Evolutionary conservation across 2,888 invertebrate genomes (phyloP), one percentile per base, ranked within the genome.

Genomic region (Leptopilina syphax): DNA sequence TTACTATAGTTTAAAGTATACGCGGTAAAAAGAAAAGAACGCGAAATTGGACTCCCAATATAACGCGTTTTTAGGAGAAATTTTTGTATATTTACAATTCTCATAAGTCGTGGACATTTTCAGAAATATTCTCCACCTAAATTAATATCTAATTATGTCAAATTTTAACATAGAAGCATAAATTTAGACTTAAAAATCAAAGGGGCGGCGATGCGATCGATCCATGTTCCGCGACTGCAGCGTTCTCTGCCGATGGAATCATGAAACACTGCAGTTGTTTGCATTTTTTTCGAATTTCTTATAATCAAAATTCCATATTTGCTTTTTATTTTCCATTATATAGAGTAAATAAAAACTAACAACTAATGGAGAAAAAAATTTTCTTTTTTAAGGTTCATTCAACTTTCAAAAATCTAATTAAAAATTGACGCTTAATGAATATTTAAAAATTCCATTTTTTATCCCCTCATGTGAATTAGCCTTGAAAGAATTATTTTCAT

Each of bases 11-110:
- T 90, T 91, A 91, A 89, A 91, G 90, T 90, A 90, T 91, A 86
- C 90, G 91, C 90, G 90, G 90, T 90, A 91, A 91, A 91, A 91
- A 91, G 90, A 91, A 91, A 90, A 91, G 90, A 91, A 90, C 85
- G 85, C 79, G 73, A 84, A 84, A 80, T 83, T 79, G 76, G 87
- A 83, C 83, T 88, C 78, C 18, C n/a, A 65, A 50, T 67, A 77
- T 77, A 84, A 85, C 81, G 50, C 27, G 57, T n/a, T 57, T 57
- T n/a, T 73, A 73, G 34, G 13, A 65, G 24, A 34, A 57, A 67
- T 13, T 65, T 57, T 8, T 6, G 34, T 34, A 41, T 4, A 73
- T 54, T 57, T 34, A 13, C 9, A 27, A n/a, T 73, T 34, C 34
- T 41, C 18, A 12, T 77, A 57, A 67, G 41, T 6, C 65, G 66